Base-by-base conservation (phyloP, 2,888 invertebrate species). In the Hirudinaria manillensis region DNA sequence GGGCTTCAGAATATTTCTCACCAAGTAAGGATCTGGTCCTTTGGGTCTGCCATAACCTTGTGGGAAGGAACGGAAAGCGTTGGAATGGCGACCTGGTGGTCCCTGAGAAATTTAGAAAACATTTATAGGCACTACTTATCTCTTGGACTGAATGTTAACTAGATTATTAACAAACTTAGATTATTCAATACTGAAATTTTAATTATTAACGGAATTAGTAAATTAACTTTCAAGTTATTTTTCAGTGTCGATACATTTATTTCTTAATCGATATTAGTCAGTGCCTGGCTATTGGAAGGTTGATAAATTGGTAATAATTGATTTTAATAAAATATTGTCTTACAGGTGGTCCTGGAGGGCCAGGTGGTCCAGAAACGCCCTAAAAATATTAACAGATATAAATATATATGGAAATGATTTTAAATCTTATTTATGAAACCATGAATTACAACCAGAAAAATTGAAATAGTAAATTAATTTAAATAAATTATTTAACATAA, bases 21-120 rank as follows among this genome's bases (percentile, higher is more conserved):
- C 78, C 56, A 73, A 55, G 16, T 73, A 53, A 38, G 77, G 79
- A 55, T 77, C 76, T 19, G 78, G 78, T 75, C 78, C 79, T 70
- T 79, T 79, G n/a, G 79, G 78, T 70, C 77, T 75, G 66, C 75
- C 76, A 72, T 32, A 76, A 38, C 10, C 70, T 61, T 29, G 71
- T 45, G 68, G 66, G 68, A 27, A 27, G 24, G 45, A 55, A 24
- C 45, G 51, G 10, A 53, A 27, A 61, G 24, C 29, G n/a, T 61
- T 27, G 6, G 7, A 2, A 1, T 61, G 61, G n/a, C 24, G 24
- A 2, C 61, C 61, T 16, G 61, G 61, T 21, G n/a, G 38, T 19
- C 51, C 45, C 32, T 51, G 29, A 61, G 13, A 56, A 24, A 19
- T 24, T 61, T 45, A 10, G 10, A 16, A 1, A 45, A 45, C 1